Base-by-base conservation (phyloP, 2,797 vertebrate genomes). In the Mormyrops boulengeri region DNA sequence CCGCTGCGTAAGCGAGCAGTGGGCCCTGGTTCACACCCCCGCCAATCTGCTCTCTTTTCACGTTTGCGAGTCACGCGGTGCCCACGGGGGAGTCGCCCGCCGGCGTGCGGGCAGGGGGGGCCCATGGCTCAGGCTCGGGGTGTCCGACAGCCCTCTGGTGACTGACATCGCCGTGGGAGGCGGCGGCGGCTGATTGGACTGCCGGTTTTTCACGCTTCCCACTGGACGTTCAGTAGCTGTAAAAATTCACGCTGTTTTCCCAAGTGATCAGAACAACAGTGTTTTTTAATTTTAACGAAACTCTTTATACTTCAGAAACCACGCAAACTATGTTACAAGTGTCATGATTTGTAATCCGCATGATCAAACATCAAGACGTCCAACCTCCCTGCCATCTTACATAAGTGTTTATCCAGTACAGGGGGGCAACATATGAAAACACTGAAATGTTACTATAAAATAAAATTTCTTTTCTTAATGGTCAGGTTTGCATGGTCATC, bases 21-120 rank as follows among this genome's bases (percentile, higher is more conserved):
- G 85, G 50, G 85, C 52, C 52, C 85, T 55, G 50, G 26, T 34
- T 87, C 52, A 87, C 85, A 87, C 85, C 85, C 85, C 50, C 50
- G 30, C 85, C 85, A 87, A 87, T 53, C 80, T 85, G 80, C 80
- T 85, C 80, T 22, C 80, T 85, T 85, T 26, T 55, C 85, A 87
- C 14, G 85, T 38, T 26, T 14, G 50, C 52, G 26, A 87, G 85
- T 38, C 50, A 55, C 85, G 26, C 34, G 12, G 85, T 50, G 52
- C 52, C 50, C 52, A 5, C 85, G 11, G 50, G 30, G 52, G 41
- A 57, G 52, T 57, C 52, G 9, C 22, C 4, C 30, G n/a, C 49
- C 11, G 14, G 12, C 14, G 3, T 6, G 49, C 49, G n/a, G 22
- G 30, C 9, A 26, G 26, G 6, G 50, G 50, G 47, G 49, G 50